Percentiles rank a stretch among this genome's conserved stretches.
Evolutionary conservation across 2,888 invertebrate species (phyloP).

Genomic region (Drosophila suboccidentalis): DNA sequence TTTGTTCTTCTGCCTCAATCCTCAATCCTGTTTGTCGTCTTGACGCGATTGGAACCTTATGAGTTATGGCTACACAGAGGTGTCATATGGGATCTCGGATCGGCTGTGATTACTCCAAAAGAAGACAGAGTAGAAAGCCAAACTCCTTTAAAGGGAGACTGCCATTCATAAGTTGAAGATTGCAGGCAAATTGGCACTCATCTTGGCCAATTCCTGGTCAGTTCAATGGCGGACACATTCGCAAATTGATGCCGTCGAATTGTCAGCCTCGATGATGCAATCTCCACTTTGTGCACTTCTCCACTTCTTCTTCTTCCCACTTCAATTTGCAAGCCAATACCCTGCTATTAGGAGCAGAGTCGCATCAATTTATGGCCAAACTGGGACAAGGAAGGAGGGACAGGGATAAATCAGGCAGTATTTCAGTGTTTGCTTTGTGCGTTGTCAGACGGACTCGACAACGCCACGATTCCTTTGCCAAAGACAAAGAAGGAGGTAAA

Average conservation of each 20-base stretch:
- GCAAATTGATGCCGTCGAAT: constrained; percentile 45
- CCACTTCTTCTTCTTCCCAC: constrained; percentile 23
- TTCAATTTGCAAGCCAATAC: constrained; percentile 57
- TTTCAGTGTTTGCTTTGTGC: constrained; percentile 74
- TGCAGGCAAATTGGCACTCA: constrained; percentile 63
- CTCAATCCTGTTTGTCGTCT: constrained; percentile 25
- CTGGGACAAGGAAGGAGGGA: constrained; percentile 29
- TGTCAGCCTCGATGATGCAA: constrained; percentile 60
- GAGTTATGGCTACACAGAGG: constrained; percentile 59
- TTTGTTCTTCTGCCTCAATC: constrained; percentile 40
- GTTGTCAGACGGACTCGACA: constrained; percentile 50
- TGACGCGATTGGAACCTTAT: constrained; percentile 40
- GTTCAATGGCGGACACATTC: constrained; percentile 53
- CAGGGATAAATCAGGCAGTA: constrained; percentile 49
- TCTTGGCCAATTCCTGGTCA: constrained; percentile 23
- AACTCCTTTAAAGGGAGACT: constrained; percentile 42
- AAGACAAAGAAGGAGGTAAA: not conserved
- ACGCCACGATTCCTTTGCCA: constrained; percentile 43
- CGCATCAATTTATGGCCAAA: constrained; percentile 52
- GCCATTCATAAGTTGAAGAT: constrained; percentile 29
- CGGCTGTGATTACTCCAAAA: constrained; percentile 36
- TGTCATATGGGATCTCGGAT: constrained; percentile 50
- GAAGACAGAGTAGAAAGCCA: constrained; percentile 57
- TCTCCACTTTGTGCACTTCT: constrained; percentile 36
- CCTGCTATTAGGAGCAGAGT: constrained; percentile 62